Evolutionary conservation across 2,888 invertebrate species (phyloP).

Genomic region (Melipona beecheii): DNA sequence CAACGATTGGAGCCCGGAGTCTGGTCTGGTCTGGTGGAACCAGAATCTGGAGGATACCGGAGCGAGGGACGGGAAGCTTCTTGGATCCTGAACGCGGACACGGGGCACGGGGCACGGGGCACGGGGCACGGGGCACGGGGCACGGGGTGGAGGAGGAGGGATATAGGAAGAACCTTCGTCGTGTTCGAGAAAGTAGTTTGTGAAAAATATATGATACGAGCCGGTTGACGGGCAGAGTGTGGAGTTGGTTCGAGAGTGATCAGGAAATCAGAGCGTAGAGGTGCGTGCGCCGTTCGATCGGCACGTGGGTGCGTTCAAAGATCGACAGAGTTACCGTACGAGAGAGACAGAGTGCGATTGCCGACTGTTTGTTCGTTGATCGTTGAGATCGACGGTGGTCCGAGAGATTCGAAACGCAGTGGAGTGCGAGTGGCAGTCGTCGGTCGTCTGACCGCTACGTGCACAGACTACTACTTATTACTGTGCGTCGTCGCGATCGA

Average conservation of each 20-base stretch:
- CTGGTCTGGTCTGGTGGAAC: too few relatives aligned
- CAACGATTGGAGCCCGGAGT: too few relatives aligned
- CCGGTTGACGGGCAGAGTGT: constrained; percentile 54
- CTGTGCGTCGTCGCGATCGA: background rate
- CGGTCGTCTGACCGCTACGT: constrained; percentile 7
- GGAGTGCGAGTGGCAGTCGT: constrained; percentile 13
- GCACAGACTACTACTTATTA: constrained; percentile 24
- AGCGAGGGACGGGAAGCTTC: background rate
- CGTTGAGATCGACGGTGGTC: background rate
- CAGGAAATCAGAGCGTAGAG: constrained; percentile 63
- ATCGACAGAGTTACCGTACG: background rate
- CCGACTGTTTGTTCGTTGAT: constrained; percentile 33
- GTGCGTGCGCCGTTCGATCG: constrained; percentile 67
- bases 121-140: too few relatives aligned
- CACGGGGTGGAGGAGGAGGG: too few relatives aligned
- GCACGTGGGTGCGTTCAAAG: constrained; percentile 69
- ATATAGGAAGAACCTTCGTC: constrained; percentile 16
- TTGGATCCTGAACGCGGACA: background rate
- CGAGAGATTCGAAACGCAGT: background rate
- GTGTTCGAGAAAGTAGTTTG: constrained; percentile 31
- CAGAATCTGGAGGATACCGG: background rate
- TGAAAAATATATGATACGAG: background rate
- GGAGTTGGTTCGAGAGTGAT: constrained; percentile 54
- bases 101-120: too few relatives aligned
- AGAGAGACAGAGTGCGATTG: background rate